Conservation (phyloP, 2,797 vertebrate genomes). For the Coendou prehensilis region DNA sequence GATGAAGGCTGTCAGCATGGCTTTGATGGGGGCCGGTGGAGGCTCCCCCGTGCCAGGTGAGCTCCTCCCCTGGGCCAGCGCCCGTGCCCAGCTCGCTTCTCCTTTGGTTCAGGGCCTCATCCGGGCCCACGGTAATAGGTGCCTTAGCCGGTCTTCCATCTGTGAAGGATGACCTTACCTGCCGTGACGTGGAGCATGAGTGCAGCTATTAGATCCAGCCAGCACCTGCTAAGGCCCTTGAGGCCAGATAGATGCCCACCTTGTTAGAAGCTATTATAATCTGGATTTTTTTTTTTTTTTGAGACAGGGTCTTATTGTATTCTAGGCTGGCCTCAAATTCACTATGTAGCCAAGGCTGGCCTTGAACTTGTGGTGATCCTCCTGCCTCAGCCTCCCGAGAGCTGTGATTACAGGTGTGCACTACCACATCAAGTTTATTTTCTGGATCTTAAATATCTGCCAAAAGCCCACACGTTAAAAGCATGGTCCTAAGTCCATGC, state of each 20-base stretch:
- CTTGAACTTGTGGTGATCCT: not conserved
- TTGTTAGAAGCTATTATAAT: not conserved
- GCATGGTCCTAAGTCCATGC: not conserved
- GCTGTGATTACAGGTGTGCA: not conserved
- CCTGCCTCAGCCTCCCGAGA: not conserved
- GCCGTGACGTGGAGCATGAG: accelerated
- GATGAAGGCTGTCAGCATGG: slow-evolving; percentile 10
- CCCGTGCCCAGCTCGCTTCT: not conserved
- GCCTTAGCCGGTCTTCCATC: not conserved
- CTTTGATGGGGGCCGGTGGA: not conserved
- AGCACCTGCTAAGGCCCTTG: not conserved
- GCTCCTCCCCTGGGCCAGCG: not conserved
- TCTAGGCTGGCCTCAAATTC: not conserved
- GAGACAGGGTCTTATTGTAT: not conserved
- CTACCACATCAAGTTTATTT: not conserved
- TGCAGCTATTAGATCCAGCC: not conserved
- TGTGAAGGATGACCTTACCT: not conserved
- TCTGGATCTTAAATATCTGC: not conserved
- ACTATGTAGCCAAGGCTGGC: not conserved
- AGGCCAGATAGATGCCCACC: not conserved
- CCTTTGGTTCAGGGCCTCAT: not conserved
- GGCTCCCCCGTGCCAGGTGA: not conserved
- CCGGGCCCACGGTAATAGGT: not conserved
- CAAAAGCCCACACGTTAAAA: not conserved
- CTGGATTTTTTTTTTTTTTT: not conserved